Conservation (phyloP, 2,113 vertebrate genomes). For the Leptodactylus fuscus region DNA sequence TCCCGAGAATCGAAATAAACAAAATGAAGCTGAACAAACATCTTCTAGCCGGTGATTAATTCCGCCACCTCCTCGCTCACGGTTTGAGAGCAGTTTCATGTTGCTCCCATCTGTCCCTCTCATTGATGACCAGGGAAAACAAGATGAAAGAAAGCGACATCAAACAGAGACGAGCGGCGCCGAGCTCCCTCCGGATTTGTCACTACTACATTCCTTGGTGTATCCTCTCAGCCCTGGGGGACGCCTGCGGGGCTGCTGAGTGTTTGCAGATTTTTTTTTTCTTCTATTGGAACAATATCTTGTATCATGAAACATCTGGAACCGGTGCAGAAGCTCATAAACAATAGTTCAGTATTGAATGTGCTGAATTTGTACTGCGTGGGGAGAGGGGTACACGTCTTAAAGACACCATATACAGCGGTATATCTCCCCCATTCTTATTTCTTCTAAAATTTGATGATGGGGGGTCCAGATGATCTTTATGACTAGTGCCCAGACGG, state of each 20-base stretch:
- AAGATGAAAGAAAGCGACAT: slow-evolving; percentile 21
- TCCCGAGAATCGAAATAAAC: not conserved
- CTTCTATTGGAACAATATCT: not conserved
- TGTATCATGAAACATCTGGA: not conserved
- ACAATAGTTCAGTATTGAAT: not conserved
- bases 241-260: not conserved
- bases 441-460: too few species aligned
- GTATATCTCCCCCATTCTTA: too few species aligned
- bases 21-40: not conserved
- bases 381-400: too few species aligned
- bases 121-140: slow-evolving; percentile 13
- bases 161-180: not conserved
- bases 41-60: not conserved
- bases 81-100: slow-evolving; percentile 1
- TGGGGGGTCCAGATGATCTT: too few species aligned
- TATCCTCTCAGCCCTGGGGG: not conserved
- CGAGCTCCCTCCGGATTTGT: not conserved
- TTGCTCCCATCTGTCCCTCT: slow-evolving; percentile 18
- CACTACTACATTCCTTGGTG: not conserved
- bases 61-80: not conserved
- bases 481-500: too few species aligned
- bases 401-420: too few species aligned
- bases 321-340: not conserved
- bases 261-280: not conserved
- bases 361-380: too few species aligned